Evolutionary conservation across 1,140 invertebrate genomes (phyloP).

Genomic region (Trichogramma pretiosum): DNA sequence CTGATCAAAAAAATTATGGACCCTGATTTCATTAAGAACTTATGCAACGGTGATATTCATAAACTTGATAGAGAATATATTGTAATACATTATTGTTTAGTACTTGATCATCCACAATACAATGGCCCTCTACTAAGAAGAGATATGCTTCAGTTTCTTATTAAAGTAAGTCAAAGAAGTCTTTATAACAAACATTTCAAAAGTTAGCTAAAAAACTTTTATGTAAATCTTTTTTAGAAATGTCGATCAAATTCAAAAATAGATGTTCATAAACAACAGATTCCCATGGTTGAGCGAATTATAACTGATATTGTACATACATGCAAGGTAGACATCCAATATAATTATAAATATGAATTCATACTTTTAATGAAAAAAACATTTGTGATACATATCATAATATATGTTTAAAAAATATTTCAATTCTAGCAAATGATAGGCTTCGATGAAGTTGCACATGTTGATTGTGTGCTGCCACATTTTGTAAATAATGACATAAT

Average conservation of each 20-base stretch:
- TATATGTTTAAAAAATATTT: not conserved
- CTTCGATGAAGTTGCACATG: not conserved
- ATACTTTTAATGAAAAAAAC: not conserved
- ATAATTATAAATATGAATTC: not conserved
- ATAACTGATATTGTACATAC: not conserved
- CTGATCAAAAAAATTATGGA: slow-evolving; percentile 43
- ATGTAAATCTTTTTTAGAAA: not conserved
- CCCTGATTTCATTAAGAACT: slow-evolving; percentile 35
- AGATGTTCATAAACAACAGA: not conserved
- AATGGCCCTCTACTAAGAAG: slow-evolving; percentile 43
- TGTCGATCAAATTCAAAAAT: not conserved
- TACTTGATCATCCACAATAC: slow-evolving; percentile 52
- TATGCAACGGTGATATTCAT: slow-evolving; percentile 36
- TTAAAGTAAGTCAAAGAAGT: slow-evolving; percentile 33
- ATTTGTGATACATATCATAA: not conserved
- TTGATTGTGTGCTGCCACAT: not conserved
- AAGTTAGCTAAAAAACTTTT: not conserved
- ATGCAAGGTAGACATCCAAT: not conserved
- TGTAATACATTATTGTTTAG: slow-evolving; percentile 45
- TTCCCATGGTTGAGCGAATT: not conserved
- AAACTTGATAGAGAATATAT: slow-evolving; percentile 44
- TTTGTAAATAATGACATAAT: not conserved
- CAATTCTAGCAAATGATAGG: not conserved
- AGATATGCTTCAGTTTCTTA: slow-evolving; percentile 32
- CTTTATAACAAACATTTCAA: too few species aligned